These are phyloP conservation scores for Apamea sordens DNA, from an alignment of 2,888 invertebrate species.

Conservation along the genomic window DNA sequence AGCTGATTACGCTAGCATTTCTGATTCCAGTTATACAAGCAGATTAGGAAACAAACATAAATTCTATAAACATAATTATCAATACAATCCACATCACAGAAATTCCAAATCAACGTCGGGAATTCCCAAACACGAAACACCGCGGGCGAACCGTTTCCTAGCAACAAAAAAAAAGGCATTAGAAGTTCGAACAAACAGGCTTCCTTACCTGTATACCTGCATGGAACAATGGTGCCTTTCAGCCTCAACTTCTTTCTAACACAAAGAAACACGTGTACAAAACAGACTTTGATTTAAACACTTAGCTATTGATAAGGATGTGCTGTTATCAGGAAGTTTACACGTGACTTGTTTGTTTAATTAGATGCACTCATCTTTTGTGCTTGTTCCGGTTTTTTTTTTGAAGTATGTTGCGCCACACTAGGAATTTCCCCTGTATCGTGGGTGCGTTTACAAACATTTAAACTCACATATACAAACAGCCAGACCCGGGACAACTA, in stretches of 20 bases:
- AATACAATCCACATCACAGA: constrained; percentile 1
- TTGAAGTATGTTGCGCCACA: no score
- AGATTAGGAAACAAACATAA: not conserved
- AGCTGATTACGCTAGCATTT: not conserved
- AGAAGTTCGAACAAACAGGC: constrained; percentile 43
- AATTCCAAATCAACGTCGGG: constrained; percentile 6
- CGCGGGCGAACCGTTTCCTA: not conserved
- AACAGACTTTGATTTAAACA: constrained; percentile 46
- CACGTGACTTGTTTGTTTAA: constrained; percentile 41
- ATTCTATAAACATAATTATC: not conserved
- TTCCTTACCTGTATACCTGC: constrained; percentile 59
- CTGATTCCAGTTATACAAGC: not conserved
- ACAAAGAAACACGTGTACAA: constrained; percentile 62
- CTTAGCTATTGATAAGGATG: constrained; percentile 48
- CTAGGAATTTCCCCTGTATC: no score
- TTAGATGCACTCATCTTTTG: constrained; percentile 34
- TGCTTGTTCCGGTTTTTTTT: constrained; percentile 7
- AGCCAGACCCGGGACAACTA: no score
- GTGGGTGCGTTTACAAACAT: no score
- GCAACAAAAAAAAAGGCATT: constrained; percentile 36
- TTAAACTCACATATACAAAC: no score
- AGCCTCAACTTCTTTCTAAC: constrained; percentile 23
- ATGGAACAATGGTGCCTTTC: constrained; percentile 55
- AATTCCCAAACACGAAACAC: constrained; percentile 28
- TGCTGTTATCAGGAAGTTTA: constrained; percentile 47